Percentiles rank a stretch among this genome's conserved stretches.
phyloP scores from a whole-genome alignment of 2,797 vertebrate genomes.

The Dallia pectoralis region DNA sequence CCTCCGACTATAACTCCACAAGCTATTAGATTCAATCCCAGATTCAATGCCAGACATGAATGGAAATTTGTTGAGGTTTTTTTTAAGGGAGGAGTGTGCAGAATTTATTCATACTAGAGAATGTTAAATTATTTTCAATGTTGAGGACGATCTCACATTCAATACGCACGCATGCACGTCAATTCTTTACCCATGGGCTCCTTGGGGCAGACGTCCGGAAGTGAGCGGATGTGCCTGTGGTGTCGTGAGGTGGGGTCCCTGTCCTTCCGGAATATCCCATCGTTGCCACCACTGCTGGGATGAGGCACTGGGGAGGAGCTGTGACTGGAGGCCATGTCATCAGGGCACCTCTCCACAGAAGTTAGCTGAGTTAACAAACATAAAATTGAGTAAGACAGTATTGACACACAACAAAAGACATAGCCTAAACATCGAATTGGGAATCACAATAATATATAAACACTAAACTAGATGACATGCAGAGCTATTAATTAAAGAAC shows the following conservation, averaged over 20 bases:
- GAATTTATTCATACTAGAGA: too few species aligned
- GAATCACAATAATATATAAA: not conserved
- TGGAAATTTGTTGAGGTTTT: too few species aligned
- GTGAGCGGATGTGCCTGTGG: conserved; percentile 76
- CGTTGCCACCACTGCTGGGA: conserved; percentile 71
- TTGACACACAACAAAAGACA: not conserved
- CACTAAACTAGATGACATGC: not conserved
- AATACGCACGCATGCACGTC: not conserved
- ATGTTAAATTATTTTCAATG: too few species aligned
- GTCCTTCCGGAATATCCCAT: conserved; percentile 86
- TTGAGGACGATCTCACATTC: too few species aligned
- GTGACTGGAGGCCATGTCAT: conserved; percentile 96
- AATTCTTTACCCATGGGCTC: conserved; percentile 84
- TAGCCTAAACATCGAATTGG: not conserved
- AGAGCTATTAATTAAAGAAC: not conserved
- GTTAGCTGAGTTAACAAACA: conserved; percentile 64
- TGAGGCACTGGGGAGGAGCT: conserved; percentile 88
- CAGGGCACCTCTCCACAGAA: conserved; percentile 75
- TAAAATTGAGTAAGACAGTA: not conserved
- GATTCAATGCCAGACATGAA: too few species aligned
- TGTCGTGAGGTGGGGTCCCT: conserved; percentile 70
- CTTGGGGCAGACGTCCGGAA: conserved; percentile 96
- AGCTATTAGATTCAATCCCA: too few species aligned
- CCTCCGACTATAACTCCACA: too few species aligned
- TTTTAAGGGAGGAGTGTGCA: too few species aligned